phyloP scores from a whole-genome alignment of 1,140 invertebrate genomes.

The Formica exsecta region DNA sequence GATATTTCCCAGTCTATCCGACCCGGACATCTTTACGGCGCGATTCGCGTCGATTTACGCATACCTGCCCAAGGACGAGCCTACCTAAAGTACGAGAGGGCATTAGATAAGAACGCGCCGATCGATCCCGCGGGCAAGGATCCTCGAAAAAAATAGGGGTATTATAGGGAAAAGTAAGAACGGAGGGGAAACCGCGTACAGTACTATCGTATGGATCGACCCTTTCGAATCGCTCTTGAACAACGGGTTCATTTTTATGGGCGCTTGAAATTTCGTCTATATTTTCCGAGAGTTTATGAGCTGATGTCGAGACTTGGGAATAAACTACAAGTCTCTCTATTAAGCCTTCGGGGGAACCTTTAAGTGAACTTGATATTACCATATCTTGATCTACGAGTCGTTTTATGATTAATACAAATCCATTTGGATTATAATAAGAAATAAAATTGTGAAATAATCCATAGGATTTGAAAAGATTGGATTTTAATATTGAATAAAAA shows the following conservation, averaged over 20 bases:
- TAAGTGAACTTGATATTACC: conserved; percentile 1
- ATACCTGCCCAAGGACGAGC: not conserved
- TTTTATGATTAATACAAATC: not conserved
- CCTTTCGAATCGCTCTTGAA: conserved; percentile 6
- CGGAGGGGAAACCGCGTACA: not conserved
- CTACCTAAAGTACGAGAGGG: conserved; percentile 7
- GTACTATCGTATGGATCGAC: not conserved
- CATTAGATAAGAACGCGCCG: conserved; percentile 42
- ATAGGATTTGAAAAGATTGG: not conserved
- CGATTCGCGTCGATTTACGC: conserved; percentile 37
- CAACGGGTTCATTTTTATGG: not conserved
- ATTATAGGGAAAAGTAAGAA: not conserved
- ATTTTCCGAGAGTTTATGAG: conserved; percentile 31
- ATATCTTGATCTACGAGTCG: not conserved
- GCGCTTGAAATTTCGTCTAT: conserved; percentile 2
- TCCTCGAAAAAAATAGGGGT: conserved; percentile 7
- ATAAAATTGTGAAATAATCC: not conserved
- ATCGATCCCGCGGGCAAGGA: conserved; percentile 31
- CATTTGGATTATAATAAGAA: not conserved
- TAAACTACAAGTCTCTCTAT: conserved; percentile 4
- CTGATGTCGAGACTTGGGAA: not conserved
- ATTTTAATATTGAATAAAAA: not conserved
- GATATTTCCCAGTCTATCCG: conserved; percentile 33
- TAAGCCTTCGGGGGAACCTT: conserved; percentile 7
- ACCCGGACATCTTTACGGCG: conserved; percentile 39